Conservation (phyloP, 2,797 vertebrate genomes). For the Microchirus variegatus region DNA sequence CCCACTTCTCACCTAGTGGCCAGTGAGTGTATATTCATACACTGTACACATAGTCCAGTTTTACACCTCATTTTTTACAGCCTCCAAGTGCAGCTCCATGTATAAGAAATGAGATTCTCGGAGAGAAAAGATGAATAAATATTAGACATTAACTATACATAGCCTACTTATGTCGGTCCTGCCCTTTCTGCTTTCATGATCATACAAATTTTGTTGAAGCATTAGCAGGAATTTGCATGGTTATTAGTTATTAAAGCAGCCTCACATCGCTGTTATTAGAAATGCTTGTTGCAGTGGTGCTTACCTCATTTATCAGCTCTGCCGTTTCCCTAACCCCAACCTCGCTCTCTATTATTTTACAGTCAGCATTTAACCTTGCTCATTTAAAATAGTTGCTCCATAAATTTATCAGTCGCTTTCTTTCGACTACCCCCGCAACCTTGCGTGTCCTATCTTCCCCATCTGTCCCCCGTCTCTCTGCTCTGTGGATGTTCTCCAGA, state of each 20-base stretch:
- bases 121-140: not conserved
- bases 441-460: not conserved
- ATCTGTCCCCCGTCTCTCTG: constrained; percentile 3
- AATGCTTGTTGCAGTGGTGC: not conserved
- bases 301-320: constrained; percentile 8
- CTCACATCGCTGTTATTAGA: not conserved
- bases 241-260: constrained; percentile 6
- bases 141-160: not conserved
- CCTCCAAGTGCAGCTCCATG: not conserved
- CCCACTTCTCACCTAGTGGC: not conserved
- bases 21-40: not conserved
- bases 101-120: not conserved
- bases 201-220: not conserved
- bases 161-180: not conserved
- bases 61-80: not conserved
- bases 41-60: not conserved
- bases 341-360: constrained; percentile 12
- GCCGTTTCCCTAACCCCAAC: not conserved
- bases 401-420: constrained; percentile 1
- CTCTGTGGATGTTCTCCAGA: constrained; percentile 42
- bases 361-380: not conserved
- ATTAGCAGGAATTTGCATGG: not conserved
- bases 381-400: not conserved
- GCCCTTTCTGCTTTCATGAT: not conserved
- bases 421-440: constrained; percentile 21